phyloP scores from a whole-genome alignment of 2,797 vertebrate genomes.

The Sebastes steindachneri region DNA sequence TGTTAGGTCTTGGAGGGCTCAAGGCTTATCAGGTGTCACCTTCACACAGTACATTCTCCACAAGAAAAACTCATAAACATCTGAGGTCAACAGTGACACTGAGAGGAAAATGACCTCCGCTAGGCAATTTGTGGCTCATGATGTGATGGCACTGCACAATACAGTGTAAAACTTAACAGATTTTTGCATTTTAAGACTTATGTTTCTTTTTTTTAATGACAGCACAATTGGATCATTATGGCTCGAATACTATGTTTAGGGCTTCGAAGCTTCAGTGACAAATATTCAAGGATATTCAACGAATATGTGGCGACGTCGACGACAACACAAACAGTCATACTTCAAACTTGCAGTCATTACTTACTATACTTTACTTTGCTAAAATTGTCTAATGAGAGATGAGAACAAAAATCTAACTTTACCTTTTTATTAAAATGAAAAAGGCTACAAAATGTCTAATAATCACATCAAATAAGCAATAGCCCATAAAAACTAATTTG shows the following conservation, averaged over 20 bases:
- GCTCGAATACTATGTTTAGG: accelerated
- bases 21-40: slow-evolving; percentile 35
- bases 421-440: neutral
- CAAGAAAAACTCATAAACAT: slow-evolving; percentile 7
- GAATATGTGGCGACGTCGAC: neutral
- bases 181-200: neutral
- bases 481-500: neutral
- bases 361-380: neutral
- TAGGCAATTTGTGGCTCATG: neutral
- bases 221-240: neutral
- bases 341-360: neutral
- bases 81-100: neutral
- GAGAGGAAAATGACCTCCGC: neutral
- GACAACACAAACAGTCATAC: neutral
- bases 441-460: neutral
- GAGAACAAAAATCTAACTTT: neutral
- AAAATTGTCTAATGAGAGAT: neutral
- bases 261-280: neutral
- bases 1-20: slow-evolving; percentile 7
- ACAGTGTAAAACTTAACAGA: neutral
- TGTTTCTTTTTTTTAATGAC: neutral
- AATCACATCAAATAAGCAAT: neutral
- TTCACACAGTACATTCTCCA: slow-evolving; percentile 25
- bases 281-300: neutral
- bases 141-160: neutral